Base-by-base conservation (phyloP, 2,113 vertebrate species). In the Phyllostomus hastatus region DNA sequence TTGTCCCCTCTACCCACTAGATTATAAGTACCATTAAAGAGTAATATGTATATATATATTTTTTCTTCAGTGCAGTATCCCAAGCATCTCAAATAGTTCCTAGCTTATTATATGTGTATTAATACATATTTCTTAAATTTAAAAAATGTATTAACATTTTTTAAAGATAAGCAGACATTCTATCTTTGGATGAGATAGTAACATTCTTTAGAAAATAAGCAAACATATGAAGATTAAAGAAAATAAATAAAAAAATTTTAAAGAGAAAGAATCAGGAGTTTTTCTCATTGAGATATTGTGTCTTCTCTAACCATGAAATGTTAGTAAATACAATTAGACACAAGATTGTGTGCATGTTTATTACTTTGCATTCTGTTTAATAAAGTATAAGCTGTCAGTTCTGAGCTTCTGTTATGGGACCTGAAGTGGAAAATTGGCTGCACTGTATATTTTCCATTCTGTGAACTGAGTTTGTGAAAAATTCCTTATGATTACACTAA, bases 361-460 rank as follows among this genome's bases (percentile, higher is more conserved):
- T 94, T 96, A 96, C 95, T 95, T 95, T 94, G 93, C 83, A 81
- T 83, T 87, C 61, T 97, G 26, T 43, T 97, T 95, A 96, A 95
- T 97, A 96, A 96, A 84, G 70, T 85, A 92, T 95, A 96, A 98
- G 64, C 64, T 95, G 81, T 78, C 86, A 92, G 73, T 95, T 95
- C 46, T 72, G 33, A 95, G 91, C 73, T 94, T 96, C 91, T 38
- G 35, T 72, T 89, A 76, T 50, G 83, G 26, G 7, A 88, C 28
- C 15, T 69, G 66, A 95, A 95, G 76, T 93, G 50, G 87, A 95
- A 96, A 94, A 97, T 95, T 94, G 43, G 41, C 80, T 95, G 38
- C 70, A 61, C 90, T 96, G 90, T n/a, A 72, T 70, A 90, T 91
- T 89, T 95, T 88, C 20, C 35, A 83, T 94, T 43, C 12, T 20